phyloP scores from a whole-genome alignment of 2,888 invertebrate genomes.

The Tubulanus polymorphus region DNA sequence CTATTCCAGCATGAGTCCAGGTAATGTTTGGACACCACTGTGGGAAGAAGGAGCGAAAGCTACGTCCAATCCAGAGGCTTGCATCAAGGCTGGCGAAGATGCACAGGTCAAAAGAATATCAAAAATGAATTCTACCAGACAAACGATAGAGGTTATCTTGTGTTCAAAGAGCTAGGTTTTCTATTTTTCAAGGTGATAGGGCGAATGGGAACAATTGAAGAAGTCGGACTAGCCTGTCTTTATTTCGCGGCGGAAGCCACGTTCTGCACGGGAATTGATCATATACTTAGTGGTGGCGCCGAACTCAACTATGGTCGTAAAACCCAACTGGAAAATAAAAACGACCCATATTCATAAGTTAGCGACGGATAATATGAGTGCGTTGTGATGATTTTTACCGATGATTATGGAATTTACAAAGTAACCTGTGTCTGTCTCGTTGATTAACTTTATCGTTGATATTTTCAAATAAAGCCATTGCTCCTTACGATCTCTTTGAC shows the following conservation, averaged over 20 bases:
- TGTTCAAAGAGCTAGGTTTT: no score
- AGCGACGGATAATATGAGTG: no score
- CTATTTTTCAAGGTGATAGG: slow-evolving; percentile 36
- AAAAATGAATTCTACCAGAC: neutral
- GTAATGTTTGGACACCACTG: slow-evolving; percentile 49
- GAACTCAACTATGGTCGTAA: slow-evolving; percentile 42
- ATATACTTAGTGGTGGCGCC: slow-evolving; percentile 47
- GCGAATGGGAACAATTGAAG: slow-evolving; percentile 46
- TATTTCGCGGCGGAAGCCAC: slow-evolving; percentile 49
- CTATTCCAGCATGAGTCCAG: slow-evolving; percentile 41
- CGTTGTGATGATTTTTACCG: no score
- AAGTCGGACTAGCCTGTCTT: slow-evolving; percentile 44
- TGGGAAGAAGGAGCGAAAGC: slow-evolving; percentile 33
- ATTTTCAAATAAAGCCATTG: no score
- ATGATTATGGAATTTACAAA: no score
- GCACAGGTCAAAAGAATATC: slow-evolving; percentile 35
- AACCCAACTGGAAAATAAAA: slow-evolving; percentile 27
- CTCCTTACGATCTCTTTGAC: no score
- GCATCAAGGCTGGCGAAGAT: slow-evolving; percentile 33
- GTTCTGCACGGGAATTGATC: slow-evolving; percentile 49
- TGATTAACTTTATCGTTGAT: no score
- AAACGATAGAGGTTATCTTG: no score
- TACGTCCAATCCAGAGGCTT: slow-evolving; percentile 25
- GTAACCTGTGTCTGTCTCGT: no score
- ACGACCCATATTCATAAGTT: slow-evolving; percentile 14